Evolutionary conservation across 2,113 vertebrate species (phyloP), one percentile per base, ranked within the genome.

Genomic region (Petromus typicus): DNA sequence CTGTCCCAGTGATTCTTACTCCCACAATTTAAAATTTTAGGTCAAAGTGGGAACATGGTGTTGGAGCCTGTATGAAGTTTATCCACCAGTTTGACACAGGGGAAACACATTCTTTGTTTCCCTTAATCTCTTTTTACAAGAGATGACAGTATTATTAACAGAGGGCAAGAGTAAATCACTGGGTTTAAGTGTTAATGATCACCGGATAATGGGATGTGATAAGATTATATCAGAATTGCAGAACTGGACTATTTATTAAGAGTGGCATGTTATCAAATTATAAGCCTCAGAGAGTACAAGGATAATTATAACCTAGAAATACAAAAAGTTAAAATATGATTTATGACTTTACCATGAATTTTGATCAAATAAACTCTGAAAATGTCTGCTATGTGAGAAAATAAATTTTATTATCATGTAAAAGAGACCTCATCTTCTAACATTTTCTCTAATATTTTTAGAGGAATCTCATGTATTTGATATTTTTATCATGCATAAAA

Each of bases 141-240:
- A 34, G 59, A 93, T 84, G 93, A 90, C 90, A 95, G 81, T 66
- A 32, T 93, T 94, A 88, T 93, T 96, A 96, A 88, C 14, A 89
- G 54, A 93, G 96, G 91, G 91, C 94, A 95, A 82, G 85, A 85
- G 96, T 86, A 95, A 94, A 97, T 95, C n/a, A 95, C 59, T 84
- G 34, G 40, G 91, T 84, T 89, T 96, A 97, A 95, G 76, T 95
- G 84, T 95, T 97, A 97, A 97, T 96, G 87, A 97, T 97, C 64
- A 95, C 63, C 91, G 93, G 95, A 93, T 95, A 97, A 96, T 94
- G 93, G 91, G 87, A 93, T 93, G 59, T 96, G 93, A 97, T 91
- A 93, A 51, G 10, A 92, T 91, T 95, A 82, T 95, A 90, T 96
- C 96, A 93, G 75, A 95, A 95, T 94, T 97, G 89, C 67, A 97